Evolutionary conservation across 2,797 vertebrate species (phyloP).

Genomic region (Limnodromus scolopaceus): DNA sequence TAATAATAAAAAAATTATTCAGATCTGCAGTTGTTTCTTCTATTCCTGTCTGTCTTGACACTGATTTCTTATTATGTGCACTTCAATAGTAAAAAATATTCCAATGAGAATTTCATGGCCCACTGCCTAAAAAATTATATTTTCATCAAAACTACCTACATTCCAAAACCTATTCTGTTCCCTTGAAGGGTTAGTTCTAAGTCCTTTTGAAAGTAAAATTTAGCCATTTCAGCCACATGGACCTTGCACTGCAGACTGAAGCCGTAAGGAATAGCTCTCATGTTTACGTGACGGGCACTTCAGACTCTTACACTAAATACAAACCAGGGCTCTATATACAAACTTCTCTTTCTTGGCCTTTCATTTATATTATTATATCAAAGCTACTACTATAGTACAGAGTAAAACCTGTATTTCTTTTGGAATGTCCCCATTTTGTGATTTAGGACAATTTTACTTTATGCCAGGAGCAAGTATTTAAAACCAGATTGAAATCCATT

Average conservation of each 20-base stretch:
- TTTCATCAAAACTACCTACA: background rate
- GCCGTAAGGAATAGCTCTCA: background rate
- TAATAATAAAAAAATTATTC: background rate
- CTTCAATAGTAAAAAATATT: background rate
- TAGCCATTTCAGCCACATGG: background rate
- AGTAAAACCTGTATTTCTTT: background rate
- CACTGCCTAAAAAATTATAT: background rate
- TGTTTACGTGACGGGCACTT: background rate
- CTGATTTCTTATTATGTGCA: background rate
- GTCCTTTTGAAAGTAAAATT: background rate
- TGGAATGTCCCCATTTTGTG: background rate
- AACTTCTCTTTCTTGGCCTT: background rate
- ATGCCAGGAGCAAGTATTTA: background rate
- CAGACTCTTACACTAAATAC: background rate
- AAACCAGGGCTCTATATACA: background rate
- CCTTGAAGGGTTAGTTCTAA: background rate
- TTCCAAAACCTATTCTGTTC: background rate
- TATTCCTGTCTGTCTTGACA: background rate
- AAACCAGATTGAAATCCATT: background rate
- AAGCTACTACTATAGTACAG: background rate
- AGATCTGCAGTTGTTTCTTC: background rate
- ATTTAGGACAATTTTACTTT: background rate
- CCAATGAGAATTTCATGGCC: background rate
- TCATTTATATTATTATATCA: background rate
- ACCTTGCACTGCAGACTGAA: background rate